phyloP scores from a whole-genome alignment of 2,888 invertebrate genomes.

The Dryobotodes eremita region DNA sequence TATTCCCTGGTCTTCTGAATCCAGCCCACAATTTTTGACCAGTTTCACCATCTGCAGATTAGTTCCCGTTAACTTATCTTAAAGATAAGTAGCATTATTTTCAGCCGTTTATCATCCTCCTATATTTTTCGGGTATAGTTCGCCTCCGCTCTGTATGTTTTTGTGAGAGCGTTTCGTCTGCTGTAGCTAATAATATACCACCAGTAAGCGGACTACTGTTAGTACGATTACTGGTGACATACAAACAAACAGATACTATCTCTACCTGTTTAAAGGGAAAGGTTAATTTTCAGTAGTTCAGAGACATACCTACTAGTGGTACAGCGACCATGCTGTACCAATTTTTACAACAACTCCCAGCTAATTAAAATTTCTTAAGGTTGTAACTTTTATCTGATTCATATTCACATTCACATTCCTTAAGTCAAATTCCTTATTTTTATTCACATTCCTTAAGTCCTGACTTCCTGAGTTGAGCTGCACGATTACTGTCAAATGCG shows the following conservation, averaged over 20 bases:
- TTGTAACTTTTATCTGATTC: conserved; percentile 1
- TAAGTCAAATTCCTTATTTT: no score
- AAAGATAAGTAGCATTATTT: background rate
- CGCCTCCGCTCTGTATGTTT: background rate
- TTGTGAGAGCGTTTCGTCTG: background rate
- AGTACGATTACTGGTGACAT: no score
- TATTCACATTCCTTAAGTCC: no score
- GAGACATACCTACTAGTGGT: no score
- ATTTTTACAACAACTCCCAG: background rate
- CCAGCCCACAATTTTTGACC: no score
- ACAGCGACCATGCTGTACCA: background rate
- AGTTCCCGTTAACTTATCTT: no score
- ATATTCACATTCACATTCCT: no score
- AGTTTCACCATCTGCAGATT: background rate
- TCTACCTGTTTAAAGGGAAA: background rate
- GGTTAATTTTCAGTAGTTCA: conserved; percentile 8
- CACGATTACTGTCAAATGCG: no score
- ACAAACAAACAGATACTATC: background rate
- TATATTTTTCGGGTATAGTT: background rate
- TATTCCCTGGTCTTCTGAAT: background rate
- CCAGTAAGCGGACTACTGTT: no score
- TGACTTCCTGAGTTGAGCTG: no score
- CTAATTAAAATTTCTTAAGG: conserved; percentile 2
- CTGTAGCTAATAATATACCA: background rate
- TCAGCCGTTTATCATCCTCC: background rate